phyloP scores from a whole-genome alignment of 2,888 invertebrate genomes.

The Cyclophora albipunctata region DNA sequence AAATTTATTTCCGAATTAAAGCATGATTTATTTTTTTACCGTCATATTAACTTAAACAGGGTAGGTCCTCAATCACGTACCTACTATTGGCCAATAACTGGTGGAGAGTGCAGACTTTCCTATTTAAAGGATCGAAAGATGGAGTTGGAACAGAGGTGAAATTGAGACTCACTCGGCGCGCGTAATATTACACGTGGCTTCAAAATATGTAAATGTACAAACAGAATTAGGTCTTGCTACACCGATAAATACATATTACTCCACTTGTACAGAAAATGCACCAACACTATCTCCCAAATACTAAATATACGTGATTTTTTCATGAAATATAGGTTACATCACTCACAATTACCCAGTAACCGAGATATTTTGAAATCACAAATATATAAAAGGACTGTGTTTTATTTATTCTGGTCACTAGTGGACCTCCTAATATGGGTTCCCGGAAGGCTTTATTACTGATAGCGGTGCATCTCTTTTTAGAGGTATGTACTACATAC shows the following conservation, averaged over 20 bases:
- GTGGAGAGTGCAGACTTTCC: constrained; percentile 1
- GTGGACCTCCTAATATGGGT: constrained; percentile 38
- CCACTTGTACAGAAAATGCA: constrained; percentile 2
- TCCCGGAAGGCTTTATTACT: constrained; percentile 25
- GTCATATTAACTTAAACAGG: not conserved
- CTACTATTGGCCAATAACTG: constrained; percentile 14
- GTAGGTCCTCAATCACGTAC: not conserved
- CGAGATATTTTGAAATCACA: constrained; percentile 46
- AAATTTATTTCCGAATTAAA: not conserved
- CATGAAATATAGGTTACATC: constrained; percentile 29
- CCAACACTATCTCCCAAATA: constrained; percentile 11
- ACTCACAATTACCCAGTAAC: constrained; percentile 36
- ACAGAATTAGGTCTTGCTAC: not conserved
- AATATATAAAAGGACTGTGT: constrained; percentile 45
- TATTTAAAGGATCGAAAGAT: constrained; percentile 9
- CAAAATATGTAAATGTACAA: constrained; percentile 7
- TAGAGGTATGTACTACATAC: constrained; percentile 20
- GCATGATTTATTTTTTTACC: constrained; percentile 3
- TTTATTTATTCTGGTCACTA: constrained; percentile 29
- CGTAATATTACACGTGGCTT: not conserved
- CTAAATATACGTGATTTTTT: constrained; percentile 37
- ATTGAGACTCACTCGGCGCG: constrained; percentile 2
- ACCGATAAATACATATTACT: not conserved
- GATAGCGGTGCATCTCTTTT: constrained; percentile 21
- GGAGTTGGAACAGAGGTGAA: constrained; percentile 2